Evolutionary conservation across 2,113 vertebrate species (phyloP), one percentile per base, ranked within the genome.

Genomic region (Harpagus bidentatus): DNA sequence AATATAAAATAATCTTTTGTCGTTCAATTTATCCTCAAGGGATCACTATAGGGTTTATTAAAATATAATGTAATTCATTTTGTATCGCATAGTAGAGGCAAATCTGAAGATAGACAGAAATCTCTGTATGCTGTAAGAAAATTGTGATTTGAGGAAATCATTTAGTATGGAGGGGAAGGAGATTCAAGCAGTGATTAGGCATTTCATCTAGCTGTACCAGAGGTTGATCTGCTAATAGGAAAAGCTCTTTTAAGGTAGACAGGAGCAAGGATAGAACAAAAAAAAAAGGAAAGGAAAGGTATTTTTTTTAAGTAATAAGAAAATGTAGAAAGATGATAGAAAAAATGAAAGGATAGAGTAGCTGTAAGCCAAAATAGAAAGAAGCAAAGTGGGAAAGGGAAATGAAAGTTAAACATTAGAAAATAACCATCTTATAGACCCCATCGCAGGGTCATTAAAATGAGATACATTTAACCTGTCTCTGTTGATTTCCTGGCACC

Each of bases 11-110:
- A 85, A 76, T 86, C 47, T 93, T 94, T 91, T 87, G 77, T 94
- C 13, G 0, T 94, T 92, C 79, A 58, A 0, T 93, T 84, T 93
- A n/a, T 96, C 78, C 95, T 92, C 81, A 20, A 48, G 96, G 88
- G 88, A 72, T 84, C 21, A 14, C 74, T 58, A 32, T 10, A 32
- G 84, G 74, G 72, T 94, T 94, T 95, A 92, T 96, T 96, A 97
- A 93, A 96, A 94, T 91, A 69, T 58, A 84, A 92, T 82, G 40
- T 79, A 56, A 89, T 95, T 96, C 83, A 82, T 94, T 97, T 90
- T 94, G 70, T 84, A 58, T 89, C 61, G 63, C 56, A 8, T 82
- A 93, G 77, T 72, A 17, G 76, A 88, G 72, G 89, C 88, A 90
- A 88, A 92, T 93, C 50, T 55, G 59, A 66, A 82, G 72, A 55